Conservation (phyloP, 2,888 invertebrate species). For the Schizaphis graminum region DNA sequence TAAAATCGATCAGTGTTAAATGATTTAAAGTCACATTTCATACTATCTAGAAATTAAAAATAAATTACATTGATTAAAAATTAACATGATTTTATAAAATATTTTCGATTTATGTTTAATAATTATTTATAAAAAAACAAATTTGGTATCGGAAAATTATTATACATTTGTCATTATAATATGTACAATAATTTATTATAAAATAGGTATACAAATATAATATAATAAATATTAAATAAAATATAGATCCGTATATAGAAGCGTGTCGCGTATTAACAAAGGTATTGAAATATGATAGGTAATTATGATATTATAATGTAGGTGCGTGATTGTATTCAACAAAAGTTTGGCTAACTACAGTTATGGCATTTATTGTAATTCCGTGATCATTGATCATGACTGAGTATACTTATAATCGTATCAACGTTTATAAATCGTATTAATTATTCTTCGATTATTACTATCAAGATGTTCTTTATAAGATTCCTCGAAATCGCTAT, state of each 20-base stretch:
- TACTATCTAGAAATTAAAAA: too few species aligned
- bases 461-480: slow-evolving; percentile 35
- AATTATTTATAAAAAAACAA: too few species aligned
- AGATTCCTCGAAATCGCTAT: slow-evolving; percentile 48
- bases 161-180: neutral
- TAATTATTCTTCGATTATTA: slow-evolving; percentile 50
- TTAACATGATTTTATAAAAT: too few species aligned
- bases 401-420: slow-evolving; percentile 29
- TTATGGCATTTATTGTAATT: slow-evolving; percentile 41
- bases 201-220: neutral
- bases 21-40: too few species aligned
- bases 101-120: too few species aligned
- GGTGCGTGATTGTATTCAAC: slow-evolving; percentile 10
- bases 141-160: too few species aligned
- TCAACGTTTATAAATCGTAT: slow-evolving; percentile 36
- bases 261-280: neutral
- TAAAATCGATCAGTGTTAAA: neutral
- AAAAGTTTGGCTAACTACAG: slow-evolving; percentile 33
- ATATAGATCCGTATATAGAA: neutral
- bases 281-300: slow-evolving; percentile 23
- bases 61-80: too few species aligned
- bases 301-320: slow-evolving; percentile 14
- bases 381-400: slow-evolving; percentile 32
- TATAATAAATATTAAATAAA: neutral
- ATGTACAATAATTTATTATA: neutral